Conservation (phyloP, 2,888 invertebrate species). For the Pteria penguin region DNA sequence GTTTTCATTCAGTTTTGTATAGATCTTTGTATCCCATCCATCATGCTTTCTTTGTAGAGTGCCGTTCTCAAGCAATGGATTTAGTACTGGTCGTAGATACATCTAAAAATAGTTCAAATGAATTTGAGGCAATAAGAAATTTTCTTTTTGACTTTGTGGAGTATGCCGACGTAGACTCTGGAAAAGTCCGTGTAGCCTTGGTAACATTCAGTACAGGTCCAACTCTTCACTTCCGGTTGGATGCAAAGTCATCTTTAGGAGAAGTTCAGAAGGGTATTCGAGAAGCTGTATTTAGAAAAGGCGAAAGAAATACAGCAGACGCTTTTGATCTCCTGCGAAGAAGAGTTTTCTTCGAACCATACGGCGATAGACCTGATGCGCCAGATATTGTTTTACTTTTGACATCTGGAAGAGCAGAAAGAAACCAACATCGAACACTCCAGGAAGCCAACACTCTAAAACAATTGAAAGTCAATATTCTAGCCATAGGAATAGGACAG, state of each 20-base stretch:
- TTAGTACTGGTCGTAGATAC: conserved; percentile 62
- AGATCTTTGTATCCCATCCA: neutral
- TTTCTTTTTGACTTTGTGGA: conserved; percentile 59
- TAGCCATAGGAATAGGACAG: conserved; percentile 59
- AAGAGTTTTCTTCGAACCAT: conserved; percentile 58
- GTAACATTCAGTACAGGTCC: conserved; percentile 76
- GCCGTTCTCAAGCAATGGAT: conserved; percentile 59
- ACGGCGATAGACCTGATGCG: conserved; percentile 51
- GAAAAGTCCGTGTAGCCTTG: conserved; percentile 68
- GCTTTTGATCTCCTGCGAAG: conserved; percentile 55
- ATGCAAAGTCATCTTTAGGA: conserved; percentile 35
- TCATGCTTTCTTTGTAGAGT: conserved; percentile 50
- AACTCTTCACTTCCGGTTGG: conserved; percentile 49
- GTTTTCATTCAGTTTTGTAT: neutral
- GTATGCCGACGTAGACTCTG: conserved; percentile 60
- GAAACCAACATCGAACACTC: conserved; percentile 47
- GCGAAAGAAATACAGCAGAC: conserved; percentile 60
- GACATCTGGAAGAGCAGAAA: conserved; percentile 61
- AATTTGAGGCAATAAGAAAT: conserved; percentile 43
- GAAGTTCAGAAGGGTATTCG: conserved; percentile 50
- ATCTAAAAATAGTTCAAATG: conserved; percentile 48
- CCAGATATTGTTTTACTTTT: conserved; percentile 61
- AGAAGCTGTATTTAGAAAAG: conserved; percentile 47
- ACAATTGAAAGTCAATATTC: conserved; percentile 57
- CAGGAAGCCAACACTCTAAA: conserved; percentile 61